Evolutionary conservation across 2,797 vertebrate species (phyloP), one percentile per base, ranked within the genome.

Genomic region (Acanthornis magna): DNA sequence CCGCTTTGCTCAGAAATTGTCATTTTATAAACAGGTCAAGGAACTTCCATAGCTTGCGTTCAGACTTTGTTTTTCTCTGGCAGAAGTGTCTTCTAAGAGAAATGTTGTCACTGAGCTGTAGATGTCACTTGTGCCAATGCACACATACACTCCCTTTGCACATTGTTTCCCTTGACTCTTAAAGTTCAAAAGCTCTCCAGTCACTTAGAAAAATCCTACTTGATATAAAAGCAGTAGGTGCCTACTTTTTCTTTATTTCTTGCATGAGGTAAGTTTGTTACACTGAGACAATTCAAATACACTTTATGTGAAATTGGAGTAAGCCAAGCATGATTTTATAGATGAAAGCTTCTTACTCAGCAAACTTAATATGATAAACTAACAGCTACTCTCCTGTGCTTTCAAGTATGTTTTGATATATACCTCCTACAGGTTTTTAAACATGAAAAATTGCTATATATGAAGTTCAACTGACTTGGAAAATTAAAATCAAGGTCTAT

Each of bases 61-160:
- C 45, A 81, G 47, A 38, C 27, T 34, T 75, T 50, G 61, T 80
- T 92, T 93, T 86, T 73, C 47, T 80, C 65, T 89, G 85, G 47
- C 29, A 70, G 53, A 58, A 75, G 53, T 67, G 62, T 40, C 54
- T 95, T 87, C 67, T 74, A 54, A 92, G 71, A 83, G 54, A 81
- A 80, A 65, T 93, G 58, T 7, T 89, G 76, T 95, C 36, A 57
- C 16, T 51, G 66, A 73, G 53, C 73, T 88, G 72, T 71, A 79
- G 81, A 58, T 95, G 91, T 93, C 66, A 88, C 47, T 81, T 87
- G 87, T 95, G 89, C 94, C 91, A 96, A 91, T 72, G 95, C 95
- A 96, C 83, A 96, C 97, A 96, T 66, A 77, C 87, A 89, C 96
- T 93, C 94, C 95, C 93, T 84, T 94, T 93, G 50, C 79, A 88